Conservation (phyloP, 1,140 invertebrate species). For the Lepidurus apus region DNA sequence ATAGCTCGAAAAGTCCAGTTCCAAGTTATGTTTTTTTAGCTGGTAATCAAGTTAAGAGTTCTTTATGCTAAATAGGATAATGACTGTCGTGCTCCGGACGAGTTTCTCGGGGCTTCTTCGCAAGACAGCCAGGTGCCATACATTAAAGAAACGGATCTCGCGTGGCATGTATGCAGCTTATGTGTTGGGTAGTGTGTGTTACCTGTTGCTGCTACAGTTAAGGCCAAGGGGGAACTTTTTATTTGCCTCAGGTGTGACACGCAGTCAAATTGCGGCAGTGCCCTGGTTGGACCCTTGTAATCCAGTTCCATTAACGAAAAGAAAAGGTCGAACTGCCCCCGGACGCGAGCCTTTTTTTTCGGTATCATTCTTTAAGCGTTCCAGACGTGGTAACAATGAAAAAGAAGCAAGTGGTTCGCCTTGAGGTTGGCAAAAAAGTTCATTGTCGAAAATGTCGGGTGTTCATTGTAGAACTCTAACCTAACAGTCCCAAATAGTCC, state of each 20-base stretch:
- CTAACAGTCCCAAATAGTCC: no score
- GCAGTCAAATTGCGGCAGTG: neutral
- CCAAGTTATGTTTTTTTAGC: neutral
- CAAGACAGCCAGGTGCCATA: neutral
- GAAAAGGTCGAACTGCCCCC: neutral
- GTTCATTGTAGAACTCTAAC: no score
- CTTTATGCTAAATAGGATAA: conserved; percentile 17
- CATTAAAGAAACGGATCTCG: neutral
- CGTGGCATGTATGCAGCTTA: conserved; percentile 5
- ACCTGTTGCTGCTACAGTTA: neutral
- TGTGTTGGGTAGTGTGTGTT: neutral
- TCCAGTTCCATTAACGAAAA: conserved; percentile 15
- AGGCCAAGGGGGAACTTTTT: neutral
- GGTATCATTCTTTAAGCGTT: neutral
- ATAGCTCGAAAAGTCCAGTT: neutral
- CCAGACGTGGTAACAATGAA: neutral
- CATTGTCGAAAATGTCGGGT: no score
- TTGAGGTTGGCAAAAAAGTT: no score
- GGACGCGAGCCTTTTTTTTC: neutral
- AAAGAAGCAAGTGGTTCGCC: neutral
- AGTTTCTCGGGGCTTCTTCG: neutral
- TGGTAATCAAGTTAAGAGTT: neutral
- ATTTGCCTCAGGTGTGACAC: conserved; percentile 13
- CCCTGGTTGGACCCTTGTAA: conserved; percentile 15
- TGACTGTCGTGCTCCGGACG: neutral